phyloP scores from a whole-genome alignment of 2,888 invertebrate genomes.

The Aleiodes alternator region DNA sequence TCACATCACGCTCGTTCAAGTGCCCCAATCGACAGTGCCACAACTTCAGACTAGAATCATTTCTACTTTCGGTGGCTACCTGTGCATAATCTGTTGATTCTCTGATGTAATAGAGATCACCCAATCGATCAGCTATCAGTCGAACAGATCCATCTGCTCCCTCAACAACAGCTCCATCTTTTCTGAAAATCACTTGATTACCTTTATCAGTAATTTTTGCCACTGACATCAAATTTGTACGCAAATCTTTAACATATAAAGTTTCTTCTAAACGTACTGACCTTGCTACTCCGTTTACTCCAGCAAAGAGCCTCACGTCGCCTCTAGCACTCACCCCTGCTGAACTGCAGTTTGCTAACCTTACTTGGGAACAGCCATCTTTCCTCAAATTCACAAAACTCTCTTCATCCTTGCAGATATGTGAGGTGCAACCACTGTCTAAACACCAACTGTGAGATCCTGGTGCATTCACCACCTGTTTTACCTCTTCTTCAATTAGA shows the following conservation, averaged over 20 bases:
- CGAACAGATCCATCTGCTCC: conserved; percentile 25
- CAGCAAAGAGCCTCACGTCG: conserved; percentile 28
- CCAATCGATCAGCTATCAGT: conserved; percentile 46
- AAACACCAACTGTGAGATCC: conserved; percentile 29
- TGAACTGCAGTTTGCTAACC: conserved; percentile 33
- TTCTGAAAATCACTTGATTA: conserved; percentile 46
- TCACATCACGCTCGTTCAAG: conserved; percentile 27
- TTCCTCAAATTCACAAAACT: conserved; percentile 23
- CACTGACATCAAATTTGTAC: conserved; percentile 55
- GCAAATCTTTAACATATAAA: conserved; percentile 37
- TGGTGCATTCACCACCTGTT: not conserved
- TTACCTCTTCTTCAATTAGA: not conserved
- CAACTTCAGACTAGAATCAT: not conserved
- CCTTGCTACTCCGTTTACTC: not conserved
- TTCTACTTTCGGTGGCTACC: not conserved
- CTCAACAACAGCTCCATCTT: conserved; percentile 44
- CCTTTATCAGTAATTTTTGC: conserved; percentile 54
- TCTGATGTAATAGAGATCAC: conserved; percentile 44
- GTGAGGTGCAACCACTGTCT: conserved; percentile 42
- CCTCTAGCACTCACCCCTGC: conserved; percentile 36
- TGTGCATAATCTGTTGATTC: not conserved
- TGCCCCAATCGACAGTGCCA: conserved; percentile 43
- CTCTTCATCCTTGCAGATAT: conserved; percentile 25
- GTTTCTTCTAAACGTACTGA: conserved; percentile 22
- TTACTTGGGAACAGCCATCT: conserved; percentile 10